Evolutionary conservation across 2,113 vertebrate species (phyloP).

Genomic region (Menidia beryllina): DNA sequence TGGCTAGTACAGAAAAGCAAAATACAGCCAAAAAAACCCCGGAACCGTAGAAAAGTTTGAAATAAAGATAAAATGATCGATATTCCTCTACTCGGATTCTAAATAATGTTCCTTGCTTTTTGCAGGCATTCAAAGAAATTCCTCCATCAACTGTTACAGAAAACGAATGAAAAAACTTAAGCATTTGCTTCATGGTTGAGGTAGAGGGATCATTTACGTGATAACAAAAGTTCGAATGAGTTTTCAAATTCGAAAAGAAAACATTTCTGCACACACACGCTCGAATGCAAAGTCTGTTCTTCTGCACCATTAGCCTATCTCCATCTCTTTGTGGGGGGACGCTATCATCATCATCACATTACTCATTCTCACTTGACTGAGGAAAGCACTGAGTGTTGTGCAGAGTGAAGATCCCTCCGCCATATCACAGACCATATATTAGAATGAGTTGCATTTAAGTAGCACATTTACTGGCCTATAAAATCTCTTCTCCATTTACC

Average conservation of each 20-base stretch:
- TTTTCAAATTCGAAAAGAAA: not conserved
- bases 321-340: not conserved
- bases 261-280: not conserved
- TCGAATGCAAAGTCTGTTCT: not conserved
- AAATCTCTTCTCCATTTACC: not conserved
- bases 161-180: too few relatives aligned
- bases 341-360: not conserved
- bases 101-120: too few relatives aligned
- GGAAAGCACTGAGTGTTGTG: not conserved
- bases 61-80: too few relatives aligned
- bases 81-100: too few relatives aligned
- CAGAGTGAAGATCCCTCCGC: not conserved
- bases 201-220: not conserved
- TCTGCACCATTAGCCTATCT: not conserved
- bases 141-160: too few relatives aligned
- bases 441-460: slow-evolving; percentile 1
- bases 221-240: not conserved
- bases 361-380: not conserved
- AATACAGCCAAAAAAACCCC: too few relatives aligned
- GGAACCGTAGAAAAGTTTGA: too few relatives aligned
- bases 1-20: too few relatives aligned
- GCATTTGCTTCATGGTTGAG: not conserved
- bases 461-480: not conserved
- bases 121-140: too few relatives aligned
- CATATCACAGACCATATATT: not conserved